phyloP scores from a whole-genome alignment of 23 tunicate species.

The Trididemnum miniatum region DNA sequence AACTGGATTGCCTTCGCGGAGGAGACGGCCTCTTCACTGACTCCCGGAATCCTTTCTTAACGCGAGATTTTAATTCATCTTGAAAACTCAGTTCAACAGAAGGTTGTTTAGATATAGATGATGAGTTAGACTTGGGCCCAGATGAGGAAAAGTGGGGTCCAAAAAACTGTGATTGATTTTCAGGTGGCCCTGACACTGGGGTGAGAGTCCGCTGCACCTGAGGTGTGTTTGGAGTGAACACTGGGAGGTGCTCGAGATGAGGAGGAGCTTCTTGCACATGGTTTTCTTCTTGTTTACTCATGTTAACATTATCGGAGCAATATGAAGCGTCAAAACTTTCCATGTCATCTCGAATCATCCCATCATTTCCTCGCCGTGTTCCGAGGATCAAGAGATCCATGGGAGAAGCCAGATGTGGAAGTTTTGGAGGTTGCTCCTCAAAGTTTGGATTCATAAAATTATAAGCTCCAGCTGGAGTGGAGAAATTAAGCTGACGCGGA shows the following conservation, averaged over 20 bases:
- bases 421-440: conserved; percentile 2
- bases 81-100: conserved; percentile 36
- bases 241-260: neutral
- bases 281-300: neutral
- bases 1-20: conserved; percentile 71
- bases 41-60: neutral
- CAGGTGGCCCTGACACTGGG: neutral
- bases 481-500: conserved; percentile 49
- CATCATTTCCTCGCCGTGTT: conserved; percentile 47
- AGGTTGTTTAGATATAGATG: neutral
- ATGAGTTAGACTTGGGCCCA: neutral
- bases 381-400: conserved; percentile 67
- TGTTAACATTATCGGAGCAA: neutral
- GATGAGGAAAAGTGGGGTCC: neutral
- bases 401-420: conserved; percentile 38
- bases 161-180: conserved; percentile 5
- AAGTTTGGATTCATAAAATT: conserved; percentile 76
- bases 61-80: conserved; percentile 38
- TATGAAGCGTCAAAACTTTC: conserved; percentile 16
- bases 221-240: conserved; percentile 21
- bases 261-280: neutral
- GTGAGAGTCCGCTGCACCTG: neutral
- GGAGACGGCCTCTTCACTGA: conserved; percentile 45
- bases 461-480: conserved; percentile 84
- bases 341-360: conserved; percentile 31